phyloP scores from a whole-genome alignment of 1,140 invertebrate genomes.

The Tetragonula clypearis region DNA sequence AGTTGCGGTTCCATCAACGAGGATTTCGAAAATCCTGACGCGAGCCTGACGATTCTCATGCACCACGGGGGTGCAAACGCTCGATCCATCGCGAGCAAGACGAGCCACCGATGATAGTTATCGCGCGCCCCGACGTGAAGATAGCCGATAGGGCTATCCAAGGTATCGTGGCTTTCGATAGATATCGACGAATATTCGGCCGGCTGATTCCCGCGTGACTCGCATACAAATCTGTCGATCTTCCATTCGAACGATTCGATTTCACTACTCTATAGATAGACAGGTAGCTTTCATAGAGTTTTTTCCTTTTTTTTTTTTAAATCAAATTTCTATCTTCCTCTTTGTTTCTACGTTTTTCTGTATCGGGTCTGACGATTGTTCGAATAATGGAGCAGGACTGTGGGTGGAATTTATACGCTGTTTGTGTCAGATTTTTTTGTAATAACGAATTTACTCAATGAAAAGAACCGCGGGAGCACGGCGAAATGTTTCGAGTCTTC shows the following conservation, averaged over 20 bases:
- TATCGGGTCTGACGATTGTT: neutral
- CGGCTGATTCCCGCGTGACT: constrained; percentile 53
- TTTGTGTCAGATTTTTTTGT: too few relatives aligned
- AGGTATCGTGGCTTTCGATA: constrained; percentile 38
- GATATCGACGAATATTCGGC: constrained; percentile 59
- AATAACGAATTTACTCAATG: too few relatives aligned
- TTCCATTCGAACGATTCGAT: constrained; percentile 17
- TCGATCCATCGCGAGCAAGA: constrained; percentile 40
- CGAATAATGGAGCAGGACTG: too few relatives aligned
- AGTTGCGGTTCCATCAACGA: constrained; percentile 23
- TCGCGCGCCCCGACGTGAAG: constrained; percentile 28
- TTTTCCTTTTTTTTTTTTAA: neutral
- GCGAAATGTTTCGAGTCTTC: too few relatives aligned
- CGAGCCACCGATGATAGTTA: constrained; percentile 51
- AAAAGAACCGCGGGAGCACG: too few relatives aligned
- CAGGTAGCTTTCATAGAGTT: neutral
- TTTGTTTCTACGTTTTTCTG: too few relatives aligned
- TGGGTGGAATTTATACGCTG: too few relatives aligned
- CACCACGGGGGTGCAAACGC: constrained; percentile 46
- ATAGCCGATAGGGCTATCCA: neutral
- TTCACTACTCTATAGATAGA: neutral
- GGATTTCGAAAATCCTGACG: constrained; percentile 53
- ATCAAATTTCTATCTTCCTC: neutral
- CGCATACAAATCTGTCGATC: constrained; percentile 52
- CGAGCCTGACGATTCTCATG: constrained; percentile 32